These are phyloP conservation scores for Rhabdophis nuchalis DNA, from an alignment of 2,797 vertebrate genomes.

Conservation along the genomic window DNA sequence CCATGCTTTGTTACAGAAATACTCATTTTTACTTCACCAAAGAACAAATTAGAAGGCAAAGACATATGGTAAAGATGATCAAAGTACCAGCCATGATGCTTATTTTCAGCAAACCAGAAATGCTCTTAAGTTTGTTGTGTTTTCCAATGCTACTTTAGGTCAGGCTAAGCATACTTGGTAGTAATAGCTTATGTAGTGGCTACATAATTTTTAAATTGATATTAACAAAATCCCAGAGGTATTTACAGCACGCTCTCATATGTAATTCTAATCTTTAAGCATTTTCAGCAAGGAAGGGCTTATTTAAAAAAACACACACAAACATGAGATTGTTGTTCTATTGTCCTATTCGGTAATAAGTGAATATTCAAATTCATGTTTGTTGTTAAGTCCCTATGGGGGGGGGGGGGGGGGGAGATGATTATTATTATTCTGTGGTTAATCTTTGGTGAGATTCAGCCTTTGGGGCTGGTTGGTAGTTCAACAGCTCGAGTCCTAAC, in stretches of 20 bases:
- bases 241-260: neutral
- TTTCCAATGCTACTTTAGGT: neutral
- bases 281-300: neutral
- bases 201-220: neutral
- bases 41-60: neutral
- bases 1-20: neutral
- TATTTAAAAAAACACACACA: neutral
- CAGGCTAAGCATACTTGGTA: neutral
- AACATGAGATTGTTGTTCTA: neutral
- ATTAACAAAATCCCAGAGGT: neutral
- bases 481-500: no score
- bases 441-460: no score
- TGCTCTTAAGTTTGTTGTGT: neutral
- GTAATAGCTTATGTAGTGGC: neutral
- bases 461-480: no score
- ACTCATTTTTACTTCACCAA: neutral
- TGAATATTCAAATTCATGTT: neutral
- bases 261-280: neutral
- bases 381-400: neutral
- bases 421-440: no score
- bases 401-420: rapidly evolving
- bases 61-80: neutral
- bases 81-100: neutral
- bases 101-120: neutral
- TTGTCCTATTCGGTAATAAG: neutral